Percentiles rank a stretch among this genome's conserved stretches.
Conservation (phyloP, 2,797 vertebrate species). For the Siniperca undulata region DNA sequence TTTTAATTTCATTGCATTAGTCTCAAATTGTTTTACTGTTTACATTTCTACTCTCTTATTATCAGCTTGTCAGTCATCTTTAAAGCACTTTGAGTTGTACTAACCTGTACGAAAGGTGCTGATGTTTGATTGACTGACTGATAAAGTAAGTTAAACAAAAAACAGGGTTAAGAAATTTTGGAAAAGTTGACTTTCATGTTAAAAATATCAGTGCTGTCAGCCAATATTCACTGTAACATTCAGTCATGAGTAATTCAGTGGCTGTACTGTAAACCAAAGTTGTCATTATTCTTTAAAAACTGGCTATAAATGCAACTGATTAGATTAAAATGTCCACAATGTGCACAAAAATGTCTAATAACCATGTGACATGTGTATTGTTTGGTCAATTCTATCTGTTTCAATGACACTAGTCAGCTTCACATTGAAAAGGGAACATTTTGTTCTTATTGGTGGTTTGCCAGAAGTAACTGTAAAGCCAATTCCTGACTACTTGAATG, state of each 20-base stretch:
- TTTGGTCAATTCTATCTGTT: not conserved
- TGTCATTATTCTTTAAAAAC: not conserved
- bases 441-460: conserved; percentile 3
- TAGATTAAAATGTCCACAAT: not conserved
- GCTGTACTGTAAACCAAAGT: not conserved
- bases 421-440: not conserved
- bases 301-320: not conserved
- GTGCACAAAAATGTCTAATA: not conserved
- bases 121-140: not conserved
- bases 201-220: no score
- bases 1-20: not conserved
- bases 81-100: not conserved
- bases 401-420: not conserved
- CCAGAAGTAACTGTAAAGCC: not conserved
- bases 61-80: not conserved
- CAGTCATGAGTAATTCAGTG: not conserved
- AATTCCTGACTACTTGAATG: conserved; percentile 1
- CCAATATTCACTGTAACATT: not conserved
- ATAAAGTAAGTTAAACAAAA: not conserved
- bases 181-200: no score
- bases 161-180: not conserved
- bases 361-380: not conserved
- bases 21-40: not conserved
- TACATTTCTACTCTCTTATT: not conserved
- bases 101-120: not conserved